Percentiles rank a stretch among this genome's conserved stretches.
phyloP scores from a whole-genome alignment of 2,888 invertebrate species.

The Aethes cnicana region DNA sequence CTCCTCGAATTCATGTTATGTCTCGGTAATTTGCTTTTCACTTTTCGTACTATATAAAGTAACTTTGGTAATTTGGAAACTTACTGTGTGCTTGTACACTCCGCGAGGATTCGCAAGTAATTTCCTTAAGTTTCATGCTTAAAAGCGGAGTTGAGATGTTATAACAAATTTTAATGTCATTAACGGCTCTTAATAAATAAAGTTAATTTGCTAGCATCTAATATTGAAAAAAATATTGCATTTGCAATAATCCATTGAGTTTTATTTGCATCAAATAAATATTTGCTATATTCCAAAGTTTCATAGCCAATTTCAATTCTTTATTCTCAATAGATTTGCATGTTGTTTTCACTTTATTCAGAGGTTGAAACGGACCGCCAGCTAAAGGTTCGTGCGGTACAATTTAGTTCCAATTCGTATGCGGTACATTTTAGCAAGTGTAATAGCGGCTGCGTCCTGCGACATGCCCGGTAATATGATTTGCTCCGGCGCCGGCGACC shows the following conservation, averaged over 20 bases:
- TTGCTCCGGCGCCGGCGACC: conserved; percentile 25
- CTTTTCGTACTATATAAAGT: conserved; percentile 29
- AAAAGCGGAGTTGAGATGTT: background rate
- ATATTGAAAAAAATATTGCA: too few species aligned
- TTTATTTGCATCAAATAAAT: too few species aligned
- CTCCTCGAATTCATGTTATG: conserved; percentile 34
- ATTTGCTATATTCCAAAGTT: background rate
- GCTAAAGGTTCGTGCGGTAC: conserved; percentile 11
- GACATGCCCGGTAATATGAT: conserved; percentile 33
- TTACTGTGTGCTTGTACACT: conserved; percentile 20
- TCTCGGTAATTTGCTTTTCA: conserved; percentile 32
- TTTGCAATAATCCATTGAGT: too few species aligned
- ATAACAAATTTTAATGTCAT: too few species aligned
- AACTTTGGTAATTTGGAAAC: conserved; percentile 30
- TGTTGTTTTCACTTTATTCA: background rate
- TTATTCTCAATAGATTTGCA: background rate
- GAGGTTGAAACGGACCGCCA: background rate
- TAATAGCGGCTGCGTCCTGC: conserved; percentile 25
- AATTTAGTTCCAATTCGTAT: conserved; percentile 29
- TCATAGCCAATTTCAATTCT: conserved; percentile 25
- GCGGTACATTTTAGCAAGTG: conserved; percentile 36
- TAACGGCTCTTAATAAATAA: too few species aligned
- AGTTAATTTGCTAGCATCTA: too few species aligned
- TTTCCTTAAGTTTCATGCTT: conserved; percentile 10
- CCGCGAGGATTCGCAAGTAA: conserved; percentile 18